Base-by-base conservation (phyloP, 1,140 invertebrate genomes). In the Anoplolepis gracilipes region DNA sequence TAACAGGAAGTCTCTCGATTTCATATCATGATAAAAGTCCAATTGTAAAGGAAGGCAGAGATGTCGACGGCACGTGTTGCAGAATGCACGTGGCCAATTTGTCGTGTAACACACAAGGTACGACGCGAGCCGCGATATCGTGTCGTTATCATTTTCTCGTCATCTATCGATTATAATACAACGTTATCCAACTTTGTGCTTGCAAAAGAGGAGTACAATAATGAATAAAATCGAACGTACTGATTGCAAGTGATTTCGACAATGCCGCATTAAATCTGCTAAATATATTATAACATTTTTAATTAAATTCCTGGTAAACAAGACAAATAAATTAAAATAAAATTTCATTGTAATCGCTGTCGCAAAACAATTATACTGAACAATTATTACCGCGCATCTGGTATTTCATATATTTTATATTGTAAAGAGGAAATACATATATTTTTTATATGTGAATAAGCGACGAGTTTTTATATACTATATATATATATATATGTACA, bases 11-110 rank as follows among this genome's bases (percentile, higher is more conserved):
- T 70, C 25, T 79, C 64, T 69, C 64, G 46, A 78, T 78, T 57
- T 55, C 62, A 39, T 73, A 33, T 70, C 65, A n/a, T 42, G 64
- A 72, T 55, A 57, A 22, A 19, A 57, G 65, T 72, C 33, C 33
- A 81, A 72, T 72, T 81, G 39, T 81, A 55, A 79, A 67, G 36
- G 61, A 72, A 81, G 25, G 42, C 28, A 13, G 39, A 65, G 33
- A 81, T 39, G 11, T 81, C 46, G 42, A 42, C n/a, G 62, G 19
- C 49, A 81, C 77, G 78, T 81, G 65, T 19, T 28, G 53, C 36
- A 72, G 59, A 72, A 59, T 82, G 19, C 78, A 82, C 53, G 67
- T 73, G 67, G 53, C 65, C 53, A 73, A 82, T 82, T 82, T 46
- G 78, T 72, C 53, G 11, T 39, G 36, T 81, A 59, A 57, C 25